Base-by-base conservation (phyloP, 2,888 invertebrate genomes). In the Napeogenes inachia region DNA sequence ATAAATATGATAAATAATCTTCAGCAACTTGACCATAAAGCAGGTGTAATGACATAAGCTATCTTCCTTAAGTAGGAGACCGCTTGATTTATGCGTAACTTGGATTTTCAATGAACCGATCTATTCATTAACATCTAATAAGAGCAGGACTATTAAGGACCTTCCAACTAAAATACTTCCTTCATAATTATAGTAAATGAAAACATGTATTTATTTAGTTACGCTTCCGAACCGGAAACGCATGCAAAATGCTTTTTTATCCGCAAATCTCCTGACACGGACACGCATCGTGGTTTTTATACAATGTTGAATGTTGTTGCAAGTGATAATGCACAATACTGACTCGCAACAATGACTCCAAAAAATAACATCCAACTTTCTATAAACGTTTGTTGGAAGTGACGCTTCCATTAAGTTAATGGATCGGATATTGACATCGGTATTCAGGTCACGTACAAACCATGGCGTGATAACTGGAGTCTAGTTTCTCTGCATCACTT, bases 61-160 rank as follows among this genome's bases (percentile, higher is more conserved):
- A 79, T 72, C 70, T 76, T 70, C 71, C 70, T 70, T 72, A 74
- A 70, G 76, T 78, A 80, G 81, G 87, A 85, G 78, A 74, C 74
- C 69, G 71, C 71, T 82, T 85, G 85, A 88, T 87, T 85, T 85
- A 87, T 84, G 72, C 64, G 67, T 75, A 76, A 80, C 75, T 80
- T 81, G 79, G 79, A 79, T 78, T 80, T 73, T 65, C 68, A 71
- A 76, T 76, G 75, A 75, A 77, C 75, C 69, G 70, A 74, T 64
- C 72, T 71, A 80, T 80, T 81, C 75, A 80, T 82, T 73, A 45
- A 54, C 13, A 59, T 54, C 38, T 38, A 6, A 60, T 60, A 53
- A 6, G 32, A 42, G 2, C 4, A 5, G 4, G 4, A 35, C 35
- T 1, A 35, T 35, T 5, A 3, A 5, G 35, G 35, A 2, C 35